Percentiles rank a stretch among this genome's conserved stretches.
phyloP scores from a whole-genome alignment of 2,888 invertebrate genomes.

The Tachina lurida region DNA sequence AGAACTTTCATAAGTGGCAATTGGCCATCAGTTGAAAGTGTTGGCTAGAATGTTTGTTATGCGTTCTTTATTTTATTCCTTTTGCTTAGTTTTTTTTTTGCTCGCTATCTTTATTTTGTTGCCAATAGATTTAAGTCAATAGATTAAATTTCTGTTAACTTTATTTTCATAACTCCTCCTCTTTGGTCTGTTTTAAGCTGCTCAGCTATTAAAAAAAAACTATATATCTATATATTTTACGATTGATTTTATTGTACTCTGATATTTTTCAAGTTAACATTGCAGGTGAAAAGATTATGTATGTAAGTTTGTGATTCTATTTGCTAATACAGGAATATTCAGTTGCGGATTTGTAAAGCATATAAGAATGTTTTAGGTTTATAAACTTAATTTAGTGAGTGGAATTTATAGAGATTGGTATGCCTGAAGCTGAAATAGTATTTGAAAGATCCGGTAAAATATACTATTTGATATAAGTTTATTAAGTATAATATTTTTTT shows the following conservation, averaged over 20 bases:
- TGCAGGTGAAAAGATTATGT: neutral
- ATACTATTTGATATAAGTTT: no score
- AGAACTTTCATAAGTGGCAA: conserved; percentile 69
- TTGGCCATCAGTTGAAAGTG: conserved; percentile 70
- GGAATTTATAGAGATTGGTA: no score
- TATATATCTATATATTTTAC: conserved; percentile 68
- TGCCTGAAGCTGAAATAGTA: no score
- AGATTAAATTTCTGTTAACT: conserved; percentile 64
- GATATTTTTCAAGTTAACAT: neutral
- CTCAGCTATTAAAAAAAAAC: conserved; percentile 23
- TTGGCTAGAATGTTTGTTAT: conserved; percentile 59
- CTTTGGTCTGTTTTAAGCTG: neutral
- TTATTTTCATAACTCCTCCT: conserved; percentile 42
- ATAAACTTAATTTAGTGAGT: no score
- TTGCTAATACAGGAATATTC: no score
- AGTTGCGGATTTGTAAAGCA: no score
- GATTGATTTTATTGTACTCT: conserved; percentile 54
- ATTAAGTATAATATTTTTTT: no score
- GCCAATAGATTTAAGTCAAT: conserved; percentile 61
- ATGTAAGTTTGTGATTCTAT: neutral
- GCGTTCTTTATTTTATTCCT: conserved; percentile 11
- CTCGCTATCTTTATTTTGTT: conserved; percentile 41
- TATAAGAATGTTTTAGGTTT: no score
- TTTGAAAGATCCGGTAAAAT: no score
- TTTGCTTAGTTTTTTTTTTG: conserved; percentile 1